These are phyloP conservation scores for Oryctolagus cuniculus DNA, from an alignment of 2,113 vertebrate genomes.

Conservation along the genomic window mOryCun1.1 NC_091442.1:66929001-66929500, in stretches of 20 bases:
- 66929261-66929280: neutral
- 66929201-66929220: conserved; percentile 3
- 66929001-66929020: conserved; percentile 24
- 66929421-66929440: neutral
- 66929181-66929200: neutral
- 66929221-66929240: neutral
- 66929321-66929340: neutral
- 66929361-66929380: neutral
- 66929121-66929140: neutral
- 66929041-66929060: neutral
- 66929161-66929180: neutral
- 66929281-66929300: neutral
- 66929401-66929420: neutral
- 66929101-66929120: neutral
- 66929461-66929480: neutral
- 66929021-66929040: neutral
- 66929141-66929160: neutral
- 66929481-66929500: neutral
- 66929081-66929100: neutral
- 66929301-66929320: neutral
- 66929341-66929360: neutral
- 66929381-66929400: neutral
- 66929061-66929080: neutral
- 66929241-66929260: conserved; percentile 14
- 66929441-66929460: conserved; percentile 36